Evolutionary conservation across 2,888 invertebrate species (phyloP).

Genomic region (Amphipoea lucens): DNA sequence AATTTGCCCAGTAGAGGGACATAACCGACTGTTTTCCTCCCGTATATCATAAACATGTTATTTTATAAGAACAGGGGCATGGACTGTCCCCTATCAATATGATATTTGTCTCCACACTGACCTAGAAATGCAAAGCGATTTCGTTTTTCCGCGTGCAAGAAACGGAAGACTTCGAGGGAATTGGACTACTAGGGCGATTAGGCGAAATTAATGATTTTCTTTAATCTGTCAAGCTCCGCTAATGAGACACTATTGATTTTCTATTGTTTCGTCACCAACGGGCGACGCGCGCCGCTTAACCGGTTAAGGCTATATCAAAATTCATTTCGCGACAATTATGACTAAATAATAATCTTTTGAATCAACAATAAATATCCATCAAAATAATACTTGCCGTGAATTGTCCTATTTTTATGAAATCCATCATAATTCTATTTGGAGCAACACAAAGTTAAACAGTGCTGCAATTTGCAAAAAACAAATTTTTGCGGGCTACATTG

Average conservation of each 20-base stretch:
- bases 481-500: neutral
- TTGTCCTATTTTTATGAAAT: neutral
- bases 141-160: slow-evolving; percentile 11
- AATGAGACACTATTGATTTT: too few species aligned
- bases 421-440: neutral
- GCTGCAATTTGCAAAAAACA: neutral
- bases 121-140: slow-evolving; percentile 49
- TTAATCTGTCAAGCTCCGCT: too few species aligned
- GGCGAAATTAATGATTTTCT: neutral
- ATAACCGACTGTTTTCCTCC: too few species aligned
- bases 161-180: neutral
- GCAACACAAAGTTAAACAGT: neutral
- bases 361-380: neutral
- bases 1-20: too few species aligned
- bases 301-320: neutral
- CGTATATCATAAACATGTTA: slow-evolving; percentile 19
- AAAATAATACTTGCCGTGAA: neutral
- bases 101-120: slow-evolving; percentile 42
- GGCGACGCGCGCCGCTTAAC: too few species aligned
- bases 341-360: neutral
- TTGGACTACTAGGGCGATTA: neutral
- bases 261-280: too few species aligned
- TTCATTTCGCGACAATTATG: neutral
- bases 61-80: slow-evolving; percentile 6
- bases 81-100: slow-evolving; percentile 37